Conservation (phyloP, 2,113 vertebrate genomes). For the Empidonax alnorum region DNA sequence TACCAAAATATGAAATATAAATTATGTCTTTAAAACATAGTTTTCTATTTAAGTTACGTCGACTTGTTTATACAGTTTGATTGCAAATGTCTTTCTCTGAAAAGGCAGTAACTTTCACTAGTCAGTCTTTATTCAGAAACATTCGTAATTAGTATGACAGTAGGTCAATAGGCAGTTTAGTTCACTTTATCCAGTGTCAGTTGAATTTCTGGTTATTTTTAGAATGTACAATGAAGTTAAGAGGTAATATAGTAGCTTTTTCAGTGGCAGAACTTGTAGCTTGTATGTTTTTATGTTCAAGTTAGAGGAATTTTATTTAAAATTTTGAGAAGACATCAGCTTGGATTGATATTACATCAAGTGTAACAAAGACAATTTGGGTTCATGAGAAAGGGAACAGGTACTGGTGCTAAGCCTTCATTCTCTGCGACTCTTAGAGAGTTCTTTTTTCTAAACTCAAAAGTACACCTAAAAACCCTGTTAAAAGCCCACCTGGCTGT, state of each 20-base stretch:
- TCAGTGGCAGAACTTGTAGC: background rate
- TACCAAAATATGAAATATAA: background rate
- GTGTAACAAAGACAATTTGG: background rate
- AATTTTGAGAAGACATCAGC: background rate
- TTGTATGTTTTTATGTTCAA: background rate
- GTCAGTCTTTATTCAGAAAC: background rate
- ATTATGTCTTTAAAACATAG: background rate
- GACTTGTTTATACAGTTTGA: background rate
- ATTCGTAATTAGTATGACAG: background rate
- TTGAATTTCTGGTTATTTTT: background rate
- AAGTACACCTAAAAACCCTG: background rate
- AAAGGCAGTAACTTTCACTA: background rate
- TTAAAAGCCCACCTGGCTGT: background rate
- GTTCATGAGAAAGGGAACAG: background rate
- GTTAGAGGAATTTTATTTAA: background rate
- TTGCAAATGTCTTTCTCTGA: background rate
- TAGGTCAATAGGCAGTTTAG: fast-evolving
- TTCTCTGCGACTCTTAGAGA: background rate
- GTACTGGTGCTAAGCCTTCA: background rate
- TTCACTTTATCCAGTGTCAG: background rate
- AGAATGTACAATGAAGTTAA: background rate
- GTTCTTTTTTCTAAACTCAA: background rate
- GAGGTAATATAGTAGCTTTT: background rate
- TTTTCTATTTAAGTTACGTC: background rate
- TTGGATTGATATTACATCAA: background rate